Evolutionary conservation across 2,797 vertebrate genomes (phyloP).

Genomic region (Garrulus glandarius): DNA sequence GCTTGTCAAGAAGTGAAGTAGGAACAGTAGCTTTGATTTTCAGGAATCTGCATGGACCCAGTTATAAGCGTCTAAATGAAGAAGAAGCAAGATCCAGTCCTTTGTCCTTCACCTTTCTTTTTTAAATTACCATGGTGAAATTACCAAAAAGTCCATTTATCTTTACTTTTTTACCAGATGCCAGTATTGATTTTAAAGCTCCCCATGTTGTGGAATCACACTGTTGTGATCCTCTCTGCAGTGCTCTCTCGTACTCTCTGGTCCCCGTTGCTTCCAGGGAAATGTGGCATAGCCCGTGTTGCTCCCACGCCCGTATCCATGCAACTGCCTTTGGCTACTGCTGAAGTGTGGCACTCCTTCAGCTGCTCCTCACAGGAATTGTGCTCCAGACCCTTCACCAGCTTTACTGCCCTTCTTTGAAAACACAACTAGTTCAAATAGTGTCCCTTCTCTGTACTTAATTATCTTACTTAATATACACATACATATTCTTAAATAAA

Average conservation of each 20-base stretch:
- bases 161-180: neutral
- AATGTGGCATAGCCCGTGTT: accelerated
- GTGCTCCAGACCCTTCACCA: neutral
- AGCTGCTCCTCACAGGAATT: neutral
- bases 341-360: neutral
- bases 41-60: neutral
- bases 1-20: neutral
- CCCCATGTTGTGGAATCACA: neutral
- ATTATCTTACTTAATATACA: neutral
- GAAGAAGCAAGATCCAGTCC: neutral
- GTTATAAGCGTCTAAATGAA: neutral
- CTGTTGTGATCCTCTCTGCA: neutral
- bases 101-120: neutral
- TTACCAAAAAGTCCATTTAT: neutral
- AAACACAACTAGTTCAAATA: neutral
- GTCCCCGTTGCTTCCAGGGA: neutral
- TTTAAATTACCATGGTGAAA: neutral
- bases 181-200: neutral
- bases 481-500: neutral
- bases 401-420: neutral
- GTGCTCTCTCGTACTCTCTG: neutral
- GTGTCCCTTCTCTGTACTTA: neutral
- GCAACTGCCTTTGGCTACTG: neutral
- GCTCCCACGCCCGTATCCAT: accelerated
- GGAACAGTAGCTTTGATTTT: neutral